Percentiles rank a stretch among this genome's conserved stretches.
phyloP scores from a whole-genome alignment of 2,888 invertebrate species.

The Habrosyne pyritoides region DNA sequence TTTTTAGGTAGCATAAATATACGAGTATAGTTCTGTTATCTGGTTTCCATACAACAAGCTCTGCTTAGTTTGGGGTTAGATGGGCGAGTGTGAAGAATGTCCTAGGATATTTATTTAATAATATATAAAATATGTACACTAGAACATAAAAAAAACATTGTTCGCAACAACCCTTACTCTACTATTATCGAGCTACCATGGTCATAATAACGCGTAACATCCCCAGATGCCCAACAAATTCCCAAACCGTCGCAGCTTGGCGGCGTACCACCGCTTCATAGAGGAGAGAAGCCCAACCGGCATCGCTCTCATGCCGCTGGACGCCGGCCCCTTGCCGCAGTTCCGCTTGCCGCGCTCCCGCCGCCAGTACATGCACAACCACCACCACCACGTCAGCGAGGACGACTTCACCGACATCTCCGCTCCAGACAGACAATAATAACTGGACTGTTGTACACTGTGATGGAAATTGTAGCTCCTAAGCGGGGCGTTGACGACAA shows the following conservation, averaged over 20 bases:
- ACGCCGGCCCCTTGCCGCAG: slow-evolving; percentile 50
- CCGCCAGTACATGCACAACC: slow-evolving; percentile 55
- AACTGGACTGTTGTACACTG: not conserved
- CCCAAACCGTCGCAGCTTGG: slow-evolving; percentile 25
- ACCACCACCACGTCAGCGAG: slow-evolving; percentile 12
- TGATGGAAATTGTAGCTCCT: not conserved
- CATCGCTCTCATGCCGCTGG: slow-evolving; percentile 51
- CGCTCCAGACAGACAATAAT: not conserved
- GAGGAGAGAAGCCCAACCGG: slow-evolving; percentile 46
- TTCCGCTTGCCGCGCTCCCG: slow-evolving; percentile 53
- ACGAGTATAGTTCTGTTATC: no score
- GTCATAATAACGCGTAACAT: not conserved
- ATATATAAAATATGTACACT: no score
- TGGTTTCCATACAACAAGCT: no score
- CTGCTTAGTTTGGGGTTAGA: no score
- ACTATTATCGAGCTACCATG: no score
- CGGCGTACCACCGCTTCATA: slow-evolving; percentile 33
- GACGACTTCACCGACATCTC: slow-evolving; percentile 12
- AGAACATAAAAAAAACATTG: no score
- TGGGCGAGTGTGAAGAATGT: no score
- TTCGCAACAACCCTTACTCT: no score
- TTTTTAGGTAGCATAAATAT: no score
- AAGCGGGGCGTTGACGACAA: no score
- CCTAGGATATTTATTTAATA: no score
- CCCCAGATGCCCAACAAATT: slow-evolving; percentile 11